phyloP scores from a whole-genome alignment of 2,797 vertebrate species.

The Pipistrellus nathusii region DNA sequence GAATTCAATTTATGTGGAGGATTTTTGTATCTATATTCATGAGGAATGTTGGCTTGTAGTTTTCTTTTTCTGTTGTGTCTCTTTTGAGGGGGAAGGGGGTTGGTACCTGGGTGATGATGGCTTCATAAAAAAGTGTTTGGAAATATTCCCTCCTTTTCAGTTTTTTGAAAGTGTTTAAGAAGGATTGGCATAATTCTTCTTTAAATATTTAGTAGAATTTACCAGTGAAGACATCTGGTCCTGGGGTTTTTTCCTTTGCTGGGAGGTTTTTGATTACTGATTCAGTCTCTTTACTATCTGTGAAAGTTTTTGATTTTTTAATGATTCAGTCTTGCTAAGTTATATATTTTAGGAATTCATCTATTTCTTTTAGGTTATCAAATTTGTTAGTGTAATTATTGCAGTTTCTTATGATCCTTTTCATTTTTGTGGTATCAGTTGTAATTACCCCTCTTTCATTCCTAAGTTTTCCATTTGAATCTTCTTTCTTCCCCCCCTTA shows the following conservation, averaged over 20 bases:
- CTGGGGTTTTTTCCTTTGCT: background rate
- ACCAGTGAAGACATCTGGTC: background rate
- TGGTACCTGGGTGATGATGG: background rate
- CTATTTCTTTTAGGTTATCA: background rate
- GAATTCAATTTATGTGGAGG: background rate
- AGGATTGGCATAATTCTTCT: background rate
- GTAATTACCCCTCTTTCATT: background rate
- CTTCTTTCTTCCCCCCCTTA: background rate
- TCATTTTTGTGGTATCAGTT: background rate
- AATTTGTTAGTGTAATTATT: background rate
- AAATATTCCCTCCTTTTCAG: background rate
- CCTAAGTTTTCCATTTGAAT: background rate
- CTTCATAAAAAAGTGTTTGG: background rate
- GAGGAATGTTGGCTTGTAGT: background rate
- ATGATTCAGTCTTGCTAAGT: background rate
- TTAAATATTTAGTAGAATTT: slow-evolving; percentile 8
- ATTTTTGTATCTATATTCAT: background rate
- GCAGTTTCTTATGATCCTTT: background rate
- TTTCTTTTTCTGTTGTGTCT: background rate
- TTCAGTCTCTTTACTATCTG: background rate
- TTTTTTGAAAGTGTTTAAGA: background rate
- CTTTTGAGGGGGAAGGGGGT: background rate
- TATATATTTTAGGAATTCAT: background rate
- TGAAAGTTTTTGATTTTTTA: background rate
- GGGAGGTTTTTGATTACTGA: background rate